Conservation (phyloP, 53 echinoderm and acorn worm species). For the Zoroaster sp. region DNA sequence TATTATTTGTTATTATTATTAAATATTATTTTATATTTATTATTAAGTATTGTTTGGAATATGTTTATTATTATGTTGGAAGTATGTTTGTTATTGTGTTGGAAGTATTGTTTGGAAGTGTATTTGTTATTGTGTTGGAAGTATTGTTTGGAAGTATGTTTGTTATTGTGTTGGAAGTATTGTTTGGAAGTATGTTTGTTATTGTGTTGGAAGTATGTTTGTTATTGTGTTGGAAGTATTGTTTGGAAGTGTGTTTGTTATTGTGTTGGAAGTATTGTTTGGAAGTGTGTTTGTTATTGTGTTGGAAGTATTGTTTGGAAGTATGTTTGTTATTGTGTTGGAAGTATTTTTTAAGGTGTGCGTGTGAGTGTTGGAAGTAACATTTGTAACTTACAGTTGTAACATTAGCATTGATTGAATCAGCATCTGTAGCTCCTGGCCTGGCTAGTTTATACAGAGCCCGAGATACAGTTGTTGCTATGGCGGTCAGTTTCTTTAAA, state of each 20-base stretch:
- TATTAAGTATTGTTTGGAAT: too few species aligned
- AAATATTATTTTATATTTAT: too few species aligned
- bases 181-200: too few species aligned
- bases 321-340: not conserved
- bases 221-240: not conserved
- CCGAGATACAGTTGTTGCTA: conserved; percentile 70
- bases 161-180: too few species aligned
- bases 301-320: not conserved
- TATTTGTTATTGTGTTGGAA: too few species aligned
- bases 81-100: too few species aligned
- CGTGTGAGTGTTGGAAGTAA: not conserved
- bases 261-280: not conserved
- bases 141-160: too few species aligned
- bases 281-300: not conserved
- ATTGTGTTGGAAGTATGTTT: not conserved
- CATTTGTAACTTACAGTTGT: conserved; percentile 15
- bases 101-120: too few species aligned
- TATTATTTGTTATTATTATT: too few species aligned
- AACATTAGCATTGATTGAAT: conserved; percentile 4
- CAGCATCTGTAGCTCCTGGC: conserved; percentile 21
- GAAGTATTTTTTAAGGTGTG: not conserved
- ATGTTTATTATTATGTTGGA: too few species aligned
- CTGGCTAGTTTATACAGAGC: conserved; percentile 61
- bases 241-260: not conserved
- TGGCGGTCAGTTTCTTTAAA: conserved; percentile 37